Base-by-base conservation (phyloP, 2,888 invertebrate species). In the Lissonota sp. region DNA sequence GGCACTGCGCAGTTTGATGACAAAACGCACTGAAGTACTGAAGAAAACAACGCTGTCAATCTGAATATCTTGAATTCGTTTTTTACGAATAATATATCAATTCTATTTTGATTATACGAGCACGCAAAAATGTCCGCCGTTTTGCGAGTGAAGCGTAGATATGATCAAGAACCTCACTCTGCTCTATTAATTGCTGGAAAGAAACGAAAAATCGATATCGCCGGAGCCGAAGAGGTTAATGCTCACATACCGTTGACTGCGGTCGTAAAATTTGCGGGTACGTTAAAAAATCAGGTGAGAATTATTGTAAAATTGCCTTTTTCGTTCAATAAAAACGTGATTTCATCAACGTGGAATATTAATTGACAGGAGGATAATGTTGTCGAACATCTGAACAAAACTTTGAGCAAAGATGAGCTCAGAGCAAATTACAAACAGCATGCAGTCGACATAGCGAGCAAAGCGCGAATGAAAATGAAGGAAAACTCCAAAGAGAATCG, bases 131-230 rank as follows among this genome's bases (percentile, higher is more conserved):
- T 95, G 93, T 93, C 95, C 42, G 94, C 96, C 4, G 94, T 97
- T 76, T 93, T 97, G 75, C 94, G 96, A 84, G 95, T 97, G 4
- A 97, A 97, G 92, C 94, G 97, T 51, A 94, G 95, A 87, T 94
- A 95, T 37, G 95, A 95, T 75, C 96, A 96, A 83, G 95, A 95
- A 87, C 96, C 97, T 0, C 94, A 95, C 83, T 95, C 95, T 90
- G 95, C 96, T 2, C 93, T 97, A 83, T 94, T 97, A 63, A 93
- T 97, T 58, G 94, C 96, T 86, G 96, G 96, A 86, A 97, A 97
- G 91, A 94, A 95, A 62, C 93, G 93, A 62, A 96, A 96, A 93
- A 93, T 93, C 4, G 94, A 94, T 62, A 88, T 90, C 46, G 93
- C 93, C 73, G 77, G 84, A 6, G 84, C 85, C 26, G 74, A 80